Evolutionary conservation across 53 echinoderm and acorn worm genomes (phyloP).

Genomic region (Actinopyga echinites): DNA sequence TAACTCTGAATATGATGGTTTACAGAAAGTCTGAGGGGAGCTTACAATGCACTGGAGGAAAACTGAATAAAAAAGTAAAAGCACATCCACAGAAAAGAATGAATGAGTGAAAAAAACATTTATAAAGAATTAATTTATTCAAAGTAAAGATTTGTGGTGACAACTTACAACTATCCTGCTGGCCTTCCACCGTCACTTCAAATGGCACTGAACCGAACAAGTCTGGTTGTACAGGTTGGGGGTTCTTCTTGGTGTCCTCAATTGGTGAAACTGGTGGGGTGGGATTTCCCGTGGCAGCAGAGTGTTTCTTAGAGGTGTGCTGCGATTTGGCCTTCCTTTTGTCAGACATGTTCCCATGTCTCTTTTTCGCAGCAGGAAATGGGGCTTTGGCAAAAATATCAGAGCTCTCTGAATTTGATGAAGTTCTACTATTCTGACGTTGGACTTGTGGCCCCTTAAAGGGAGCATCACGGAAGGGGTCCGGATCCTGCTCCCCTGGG

Average conservation of each 20-base stretch:
- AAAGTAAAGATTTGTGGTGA: neutral
- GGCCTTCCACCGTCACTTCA: conserved; percentile 55
- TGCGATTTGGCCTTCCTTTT: conserved; percentile 83
- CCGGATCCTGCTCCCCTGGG: conserved; percentile 77
- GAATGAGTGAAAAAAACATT: neutral
- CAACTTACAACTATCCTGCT: conserved; percentile 13
- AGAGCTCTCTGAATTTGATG: conserved; percentile 82
- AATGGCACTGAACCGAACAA: conserved; percentile 97
- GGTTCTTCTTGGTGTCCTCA: conserved; percentile 62
- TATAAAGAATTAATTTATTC: neutral
- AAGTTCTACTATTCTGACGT: conserved; percentile 83
- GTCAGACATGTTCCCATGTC: conserved; percentile 68
- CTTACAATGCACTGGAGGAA: neutral
- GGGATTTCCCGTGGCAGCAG: conserved; percentile 79
- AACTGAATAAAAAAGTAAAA: neutral
- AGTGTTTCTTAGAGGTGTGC: conserved; percentile 80
- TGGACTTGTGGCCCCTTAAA: conserved; percentile 69
- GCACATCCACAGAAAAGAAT: neutral
- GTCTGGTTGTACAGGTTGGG: conserved; percentile 61
- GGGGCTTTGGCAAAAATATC: conserved; percentile 97
- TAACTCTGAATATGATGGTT: no score
- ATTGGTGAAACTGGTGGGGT: conserved; percentile 95
- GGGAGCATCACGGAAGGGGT: conserved; percentile 79
- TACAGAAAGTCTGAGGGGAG: neutral
- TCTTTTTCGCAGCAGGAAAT: conserved; percentile 84